phyloP scores from a whole-genome alignment of 1,140 invertebrate species.

The Zaprionus nigranus region DNA sequence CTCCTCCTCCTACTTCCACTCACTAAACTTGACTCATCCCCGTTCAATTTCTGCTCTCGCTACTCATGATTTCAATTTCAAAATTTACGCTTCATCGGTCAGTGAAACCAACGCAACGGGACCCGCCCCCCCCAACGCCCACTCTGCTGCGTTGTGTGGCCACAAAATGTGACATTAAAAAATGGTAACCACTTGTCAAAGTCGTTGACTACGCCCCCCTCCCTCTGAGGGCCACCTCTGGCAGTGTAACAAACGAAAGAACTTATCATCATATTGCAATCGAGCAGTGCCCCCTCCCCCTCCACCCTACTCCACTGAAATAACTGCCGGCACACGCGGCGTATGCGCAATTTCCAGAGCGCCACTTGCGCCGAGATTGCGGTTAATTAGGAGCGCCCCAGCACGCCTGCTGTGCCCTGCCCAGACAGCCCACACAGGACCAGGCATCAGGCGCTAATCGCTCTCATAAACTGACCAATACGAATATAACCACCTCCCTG shows the following conservation, averaged over 20 bases:
- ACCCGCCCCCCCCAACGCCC: slow-evolving; percentile 6
- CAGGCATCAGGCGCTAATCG: slow-evolving; percentile 33
- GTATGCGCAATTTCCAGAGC: slow-evolving; percentile 58
- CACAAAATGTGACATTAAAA: slow-evolving; percentile 81
- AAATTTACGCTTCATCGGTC: slow-evolving; percentile 80
- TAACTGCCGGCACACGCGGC: slow-evolving; percentile 55
- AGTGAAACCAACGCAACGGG: slow-evolving; percentile 38
- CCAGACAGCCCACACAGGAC: not conserved
- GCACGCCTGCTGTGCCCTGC: slow-evolving; percentile 4
- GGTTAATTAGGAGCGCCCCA: slow-evolving; percentile 37
- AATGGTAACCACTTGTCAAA: slow-evolving; percentile 78
- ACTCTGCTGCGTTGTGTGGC: slow-evolving; percentile 14
- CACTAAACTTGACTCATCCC: slow-evolving; percentile 6
- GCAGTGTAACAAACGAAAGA: slow-evolving; percentile 29
- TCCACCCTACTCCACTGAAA: slow-evolving; percentile 7
- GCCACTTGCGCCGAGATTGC: slow-evolving; percentile 37
- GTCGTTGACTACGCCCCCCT: slow-evolving; percentile 16
- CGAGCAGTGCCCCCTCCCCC: not conserved
- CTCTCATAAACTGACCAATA: slow-evolving; percentile 34
- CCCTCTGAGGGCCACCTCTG: no score
- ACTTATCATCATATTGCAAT: slow-evolving; percentile 60
- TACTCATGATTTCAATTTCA: slow-evolving; percentile 78
- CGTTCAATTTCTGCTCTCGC: slow-evolving; percentile 35
- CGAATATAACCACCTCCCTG: not conserved
- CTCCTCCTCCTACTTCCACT: not conserved